Conservation (phyloP, 2,113 vertebrate genomes). For the Calonectris borealis region DNA sequence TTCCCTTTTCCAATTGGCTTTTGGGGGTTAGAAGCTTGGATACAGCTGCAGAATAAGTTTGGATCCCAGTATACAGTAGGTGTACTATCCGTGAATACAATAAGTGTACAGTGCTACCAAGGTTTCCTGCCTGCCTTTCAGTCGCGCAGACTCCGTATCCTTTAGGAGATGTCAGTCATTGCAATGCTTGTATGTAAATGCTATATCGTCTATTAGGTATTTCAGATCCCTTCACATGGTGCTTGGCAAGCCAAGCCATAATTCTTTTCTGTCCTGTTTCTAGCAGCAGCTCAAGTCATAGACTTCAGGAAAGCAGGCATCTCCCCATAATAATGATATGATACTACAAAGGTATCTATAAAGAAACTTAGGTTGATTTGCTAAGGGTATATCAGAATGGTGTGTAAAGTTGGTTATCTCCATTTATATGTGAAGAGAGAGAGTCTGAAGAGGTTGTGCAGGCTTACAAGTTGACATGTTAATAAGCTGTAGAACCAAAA, state of each 20-base stretch:
- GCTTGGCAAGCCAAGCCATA: not conserved
- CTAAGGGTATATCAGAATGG: not conserved
- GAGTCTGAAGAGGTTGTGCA: not conserved
- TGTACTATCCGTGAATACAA: constrained; percentile 33
- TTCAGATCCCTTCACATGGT: not conserved
- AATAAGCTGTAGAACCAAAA: not conserved
- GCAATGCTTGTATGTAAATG: constrained; percentile 12
- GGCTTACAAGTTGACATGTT: not conserved
- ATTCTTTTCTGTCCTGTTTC: not conserved
- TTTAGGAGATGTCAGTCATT: not conserved
- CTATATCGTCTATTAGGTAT: not conserved
- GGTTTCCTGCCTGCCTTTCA: not conserved
- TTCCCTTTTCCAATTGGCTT: not conserved
- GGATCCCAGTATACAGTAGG: constrained; percentile 11
- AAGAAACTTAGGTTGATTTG: not conserved
- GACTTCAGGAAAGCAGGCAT: not conserved
- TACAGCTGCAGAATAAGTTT: constrained; percentile 53
- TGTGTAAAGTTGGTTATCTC: not conserved
- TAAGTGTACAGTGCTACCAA: constrained; percentile 36
- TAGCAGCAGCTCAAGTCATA: not conserved
- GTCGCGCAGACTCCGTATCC: not conserved
- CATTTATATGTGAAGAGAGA: not conserved
- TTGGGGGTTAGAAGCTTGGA: constrained; percentile 20
- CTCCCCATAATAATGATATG: not conserved
- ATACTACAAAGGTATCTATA: not conserved